Base-by-base conservation (phyloP, 2,113 vertebrate species). In the Vulpes vulpes region DNA sequence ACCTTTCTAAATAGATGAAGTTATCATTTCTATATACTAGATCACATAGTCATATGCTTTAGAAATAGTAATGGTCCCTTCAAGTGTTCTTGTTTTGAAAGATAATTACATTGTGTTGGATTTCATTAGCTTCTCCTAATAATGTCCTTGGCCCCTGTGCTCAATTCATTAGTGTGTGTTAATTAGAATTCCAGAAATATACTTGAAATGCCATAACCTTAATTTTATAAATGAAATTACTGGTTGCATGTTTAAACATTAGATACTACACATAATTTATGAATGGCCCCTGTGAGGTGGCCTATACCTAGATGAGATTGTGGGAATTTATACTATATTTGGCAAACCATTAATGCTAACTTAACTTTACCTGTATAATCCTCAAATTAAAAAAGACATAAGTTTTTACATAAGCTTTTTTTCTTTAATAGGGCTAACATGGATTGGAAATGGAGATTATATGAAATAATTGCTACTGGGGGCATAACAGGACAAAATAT, bases 161-260 rank as follows among this genome's bases (percentile, higher is more conserved):
- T 89, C 87, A 96, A 43, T 62, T 98, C 91, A 96, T 97, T 98
- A 94, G 53, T 91, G 92, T 95, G 83, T 96, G 96, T 98, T 98
- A 97, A 98, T 98, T 97, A 97, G 92, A 97, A 97, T 96, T 97
- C 62, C 91, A 89, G 78, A 94, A 98, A 96, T 96, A 94, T 69
- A 97, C 38, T 96, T 94, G 71, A 96, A 96, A 94, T 97, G 60
- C 55, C 60, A 92, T 96, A 95, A 92, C 92, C 92, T 96, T 97
- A 94, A 95, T 89, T 97, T 93, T 73, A 94, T n/a, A 97, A 97
- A 96, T 95, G 87, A 95, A 95, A 97, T 95, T 78, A 92, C 55
- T 81, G 4, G 27, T 43, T 92, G 19, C 22, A 57, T 86, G 16
- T 96, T 96, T 89, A 78, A 67, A 81, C n/a, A 91, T 86, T 97